phyloP scores from a whole-genome alignment of 2,888 invertebrate species.

The Laspeyria flexula region DNA sequence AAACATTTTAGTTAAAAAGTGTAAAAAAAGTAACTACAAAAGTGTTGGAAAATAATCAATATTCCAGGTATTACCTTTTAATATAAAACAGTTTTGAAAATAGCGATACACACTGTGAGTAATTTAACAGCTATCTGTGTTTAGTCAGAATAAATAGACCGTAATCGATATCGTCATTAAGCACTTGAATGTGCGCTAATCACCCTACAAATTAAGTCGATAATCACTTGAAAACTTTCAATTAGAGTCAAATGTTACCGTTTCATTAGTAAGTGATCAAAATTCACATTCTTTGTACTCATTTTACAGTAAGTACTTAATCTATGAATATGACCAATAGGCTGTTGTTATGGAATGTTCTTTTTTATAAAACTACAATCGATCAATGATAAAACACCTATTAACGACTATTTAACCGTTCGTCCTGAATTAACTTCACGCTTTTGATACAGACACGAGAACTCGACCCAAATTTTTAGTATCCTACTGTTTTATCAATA shows the following conservation, averaged over 20 bases:
- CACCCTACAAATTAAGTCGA: slow-evolving; percentile 20
- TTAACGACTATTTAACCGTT: neutral
- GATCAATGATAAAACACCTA: neutral
- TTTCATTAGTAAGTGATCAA: no score
- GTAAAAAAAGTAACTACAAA: neutral
- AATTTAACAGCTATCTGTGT: neutral
- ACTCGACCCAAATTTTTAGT: slow-evolving; percentile 75
- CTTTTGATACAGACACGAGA: slow-evolving; percentile 59
- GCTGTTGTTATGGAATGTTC: neutral
- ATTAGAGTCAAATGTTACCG: no score
- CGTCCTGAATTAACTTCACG: slow-evolving; percentile 19
- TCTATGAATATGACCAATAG: no score
- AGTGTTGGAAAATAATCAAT: neutral
- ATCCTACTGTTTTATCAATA: slow-evolving; percentile 73
- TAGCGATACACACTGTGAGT: neutral
- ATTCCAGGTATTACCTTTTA: neutral
- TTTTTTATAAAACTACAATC: neutral
- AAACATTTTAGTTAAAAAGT: neutral
- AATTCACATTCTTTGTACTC: no score
- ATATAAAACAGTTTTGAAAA: neutral
- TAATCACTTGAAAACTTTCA: slow-evolving; percentile 19
- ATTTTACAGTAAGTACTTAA: no score
- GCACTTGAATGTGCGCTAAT: neutral
- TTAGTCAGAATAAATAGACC: neutral
- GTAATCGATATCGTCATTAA: neutral